These are phyloP conservation scores for Cotesia glomerata DNA, from an alignment of 1,140 invertebrate genomes.

Conservation along the genomic window DNA sequence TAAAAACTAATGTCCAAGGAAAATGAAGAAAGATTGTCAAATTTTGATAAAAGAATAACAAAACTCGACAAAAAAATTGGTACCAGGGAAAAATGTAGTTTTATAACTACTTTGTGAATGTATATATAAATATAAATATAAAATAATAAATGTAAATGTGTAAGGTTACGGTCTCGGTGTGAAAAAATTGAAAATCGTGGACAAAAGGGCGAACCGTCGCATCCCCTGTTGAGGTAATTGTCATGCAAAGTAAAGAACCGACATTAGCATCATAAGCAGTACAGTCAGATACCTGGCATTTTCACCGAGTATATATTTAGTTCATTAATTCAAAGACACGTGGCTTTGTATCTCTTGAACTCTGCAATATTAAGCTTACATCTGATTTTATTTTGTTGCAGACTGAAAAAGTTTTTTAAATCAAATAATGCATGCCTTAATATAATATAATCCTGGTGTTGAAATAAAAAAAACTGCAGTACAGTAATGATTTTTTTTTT, in stretches of 20 bases:
- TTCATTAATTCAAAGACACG: constrained; percentile 54
- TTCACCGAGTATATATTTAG: constrained; percentile 49
- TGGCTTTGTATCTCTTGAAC: constrained; percentile 22
- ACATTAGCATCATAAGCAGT: constrained; percentile 57
- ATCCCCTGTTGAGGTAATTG: constrained; percentile 45
- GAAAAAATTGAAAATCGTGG: neutral
- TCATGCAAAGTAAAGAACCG: constrained; percentile 57
- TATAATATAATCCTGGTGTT: neutral
- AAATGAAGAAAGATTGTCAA: constrained; percentile 6
- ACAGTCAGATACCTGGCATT: constrained; percentile 50
- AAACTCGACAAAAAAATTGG: neutral
- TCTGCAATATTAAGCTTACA: constrained; percentile 33
- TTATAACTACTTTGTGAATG: too few relatives aligned
- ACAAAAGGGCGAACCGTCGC: constrained; percentile 22
- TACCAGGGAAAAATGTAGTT: neutral
- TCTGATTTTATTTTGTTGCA: neutral
- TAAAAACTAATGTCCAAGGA: constrained; percentile 11
- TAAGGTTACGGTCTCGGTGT: neutral
- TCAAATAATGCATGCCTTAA: neutral
- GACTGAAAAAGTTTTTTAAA: too few relatives aligned
- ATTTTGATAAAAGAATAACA: neutral
- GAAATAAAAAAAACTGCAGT: neutral
- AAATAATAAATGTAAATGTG: neutral
- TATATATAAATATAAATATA: too few relatives aligned
- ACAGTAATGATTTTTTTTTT: neutral